These are phyloP conservation scores for Mastomys natalensis DNA, from an alignment of 2,113 vertebrate species.

Conservation along the genomic window DNA sequence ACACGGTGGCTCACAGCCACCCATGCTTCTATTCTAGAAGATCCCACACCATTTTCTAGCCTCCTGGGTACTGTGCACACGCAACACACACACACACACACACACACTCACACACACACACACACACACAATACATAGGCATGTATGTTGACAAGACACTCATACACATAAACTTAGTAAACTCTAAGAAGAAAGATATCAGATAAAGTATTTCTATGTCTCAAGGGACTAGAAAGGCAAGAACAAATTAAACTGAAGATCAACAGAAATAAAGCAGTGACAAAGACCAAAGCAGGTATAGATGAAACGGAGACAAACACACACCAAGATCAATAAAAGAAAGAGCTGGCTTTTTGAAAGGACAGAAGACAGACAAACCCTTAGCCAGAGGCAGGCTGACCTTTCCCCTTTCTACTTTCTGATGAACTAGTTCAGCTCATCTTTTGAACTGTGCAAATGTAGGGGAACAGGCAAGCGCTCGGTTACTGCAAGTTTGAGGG, in stretches of 20 bases:
- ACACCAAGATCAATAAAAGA: not conserved
- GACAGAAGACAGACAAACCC: not conserved
- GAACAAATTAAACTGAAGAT: not conserved
- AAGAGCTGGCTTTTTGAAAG: not conserved
- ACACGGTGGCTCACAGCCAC: too few species aligned
- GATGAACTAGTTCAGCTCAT: not conserved
- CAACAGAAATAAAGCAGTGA: not conserved
- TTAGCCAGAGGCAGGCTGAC: not conserved
- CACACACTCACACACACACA: not conserved
- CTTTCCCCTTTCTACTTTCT: not conserved
- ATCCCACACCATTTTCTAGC: not conserved
- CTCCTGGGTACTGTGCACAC: not conserved
- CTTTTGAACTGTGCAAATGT: not conserved
- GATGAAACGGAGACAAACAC: not conserved
- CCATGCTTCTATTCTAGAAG: not conserved
- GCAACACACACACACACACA: not conserved
- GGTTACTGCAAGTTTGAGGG: not conserved
- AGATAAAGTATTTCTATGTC: not conserved
- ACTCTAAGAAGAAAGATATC: not conserved
- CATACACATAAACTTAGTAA: not conserved
- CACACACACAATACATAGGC: not conserved
- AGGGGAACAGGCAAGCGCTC: not conserved
- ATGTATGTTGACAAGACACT: not conserved
- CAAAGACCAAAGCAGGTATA: not conserved
- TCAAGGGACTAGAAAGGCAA: not conserved